Percentiles rank a stretch among this genome's conserved stretches.
Evolutionary conservation across 2,888 invertebrate species (phyloP).

Genomic region (Ariolimax columbianus): DNA sequence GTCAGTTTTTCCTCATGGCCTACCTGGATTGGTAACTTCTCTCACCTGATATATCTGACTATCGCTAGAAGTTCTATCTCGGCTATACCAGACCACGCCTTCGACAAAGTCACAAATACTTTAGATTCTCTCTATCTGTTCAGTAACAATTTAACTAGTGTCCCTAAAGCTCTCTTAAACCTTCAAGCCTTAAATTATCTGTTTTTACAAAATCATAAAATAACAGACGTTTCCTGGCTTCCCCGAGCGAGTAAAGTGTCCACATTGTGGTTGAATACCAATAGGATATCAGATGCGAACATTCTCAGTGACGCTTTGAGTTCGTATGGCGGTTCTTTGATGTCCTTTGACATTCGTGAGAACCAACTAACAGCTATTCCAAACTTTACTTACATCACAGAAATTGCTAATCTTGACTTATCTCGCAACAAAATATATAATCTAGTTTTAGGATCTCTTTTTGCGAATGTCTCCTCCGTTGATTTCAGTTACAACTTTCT

Average conservation of each 20-base stretch:
- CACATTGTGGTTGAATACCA: not conserved
- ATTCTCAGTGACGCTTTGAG: not conserved
- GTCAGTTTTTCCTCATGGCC: not conserved
- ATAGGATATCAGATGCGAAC: not conserved
- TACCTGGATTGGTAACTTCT: not conserved
- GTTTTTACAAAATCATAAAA: not conserved
- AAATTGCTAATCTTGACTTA: not conserved
- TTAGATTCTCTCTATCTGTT: not conserved
- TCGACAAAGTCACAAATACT: not conserved
- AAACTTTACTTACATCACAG: not conserved
- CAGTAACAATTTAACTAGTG: not conserved
- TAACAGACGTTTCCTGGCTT: not conserved
- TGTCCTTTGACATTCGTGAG: not conserved
- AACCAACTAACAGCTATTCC: slow-evolving; percentile 14
- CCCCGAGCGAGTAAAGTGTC: not conserved
- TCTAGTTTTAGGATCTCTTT: not conserved
- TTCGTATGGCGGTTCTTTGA: not conserved
- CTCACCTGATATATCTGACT: not conserved
- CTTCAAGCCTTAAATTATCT: not conserved
- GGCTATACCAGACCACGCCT: not conserved
- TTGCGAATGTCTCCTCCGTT: not conserved
- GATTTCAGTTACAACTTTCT: not conserved
- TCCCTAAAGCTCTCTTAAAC: not conserved
- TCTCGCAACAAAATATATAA: not conserved
- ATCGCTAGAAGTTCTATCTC: not conserved